Conservation (phyloP, 1,140 invertebrate species). For the Drosophila ambigua region DNA sequence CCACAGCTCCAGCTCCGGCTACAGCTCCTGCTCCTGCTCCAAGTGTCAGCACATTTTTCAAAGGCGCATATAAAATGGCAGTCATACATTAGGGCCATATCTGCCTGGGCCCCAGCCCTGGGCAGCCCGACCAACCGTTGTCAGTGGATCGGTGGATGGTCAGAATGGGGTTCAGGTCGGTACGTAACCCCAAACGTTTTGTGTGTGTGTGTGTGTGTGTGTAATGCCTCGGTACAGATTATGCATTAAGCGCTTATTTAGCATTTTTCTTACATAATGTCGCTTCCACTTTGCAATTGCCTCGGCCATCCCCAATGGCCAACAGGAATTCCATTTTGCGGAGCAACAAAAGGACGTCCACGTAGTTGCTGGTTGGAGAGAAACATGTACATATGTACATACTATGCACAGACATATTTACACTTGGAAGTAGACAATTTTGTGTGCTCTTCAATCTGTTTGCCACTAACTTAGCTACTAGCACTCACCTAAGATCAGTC, state of each 20-base stretch:
- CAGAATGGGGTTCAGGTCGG: slow-evolving; percentile 26
- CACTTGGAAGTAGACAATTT: no score
- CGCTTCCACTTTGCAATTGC: slow-evolving; percentile 58
- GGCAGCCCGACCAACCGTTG: slow-evolving; percentile 34
- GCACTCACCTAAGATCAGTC: no score
- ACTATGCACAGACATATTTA: no score
- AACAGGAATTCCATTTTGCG: slow-evolving; percentile 15
- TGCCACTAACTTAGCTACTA: no score
- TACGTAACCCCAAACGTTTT: slow-evolving; percentile 32
- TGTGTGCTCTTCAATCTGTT: no score
- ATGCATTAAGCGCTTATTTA: slow-evolving; percentile 82
- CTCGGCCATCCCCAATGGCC: slow-evolving; percentile 15
- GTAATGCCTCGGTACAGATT: slow-evolving; percentile 66
- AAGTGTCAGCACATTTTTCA: slow-evolving; percentile 82
- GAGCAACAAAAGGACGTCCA: no score
- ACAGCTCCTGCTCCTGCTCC: slow-evolving; percentile 31
- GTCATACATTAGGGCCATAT: slow-evolving; percentile 82
- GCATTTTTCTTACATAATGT: slow-evolving; percentile 77
- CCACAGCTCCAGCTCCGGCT: slow-evolving; percentile 1
- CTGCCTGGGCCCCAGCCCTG: slow-evolving; percentile 42
- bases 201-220: slow-evolving; percentile 6
- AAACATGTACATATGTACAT: no score
- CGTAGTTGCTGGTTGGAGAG: no score
- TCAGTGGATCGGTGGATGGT: slow-evolving; percentile 32
- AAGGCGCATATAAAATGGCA: slow-evolving; percentile 82